Evolutionary conservation across 2,113 vertebrate species (phyloP).

Genomic region (Anhinga rufa): DNA sequence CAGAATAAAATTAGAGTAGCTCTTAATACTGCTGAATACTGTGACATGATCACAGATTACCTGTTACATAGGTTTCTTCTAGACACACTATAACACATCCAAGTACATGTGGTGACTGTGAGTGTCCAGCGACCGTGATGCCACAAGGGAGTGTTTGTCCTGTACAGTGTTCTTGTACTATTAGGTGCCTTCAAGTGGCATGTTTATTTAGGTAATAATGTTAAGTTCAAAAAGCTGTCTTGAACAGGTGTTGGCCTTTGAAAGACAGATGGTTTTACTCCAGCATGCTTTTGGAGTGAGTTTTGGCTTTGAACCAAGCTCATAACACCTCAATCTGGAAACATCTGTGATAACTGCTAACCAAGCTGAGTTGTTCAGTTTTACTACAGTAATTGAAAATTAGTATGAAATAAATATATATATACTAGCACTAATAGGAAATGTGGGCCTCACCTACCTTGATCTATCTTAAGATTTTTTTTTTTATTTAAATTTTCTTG

Average conservation of each 20-base stretch:
- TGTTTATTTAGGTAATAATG: neutral
- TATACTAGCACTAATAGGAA: neutral
- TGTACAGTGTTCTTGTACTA: neutral
- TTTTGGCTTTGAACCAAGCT: constrained; percentile 14
- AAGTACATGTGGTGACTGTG: neutral
- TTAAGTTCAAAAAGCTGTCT: neutral
- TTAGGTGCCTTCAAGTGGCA: neutral
- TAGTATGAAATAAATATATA: neutral
- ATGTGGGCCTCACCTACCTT: neutral
- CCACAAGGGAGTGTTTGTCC: neutral
- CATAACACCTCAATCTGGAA: neutral
- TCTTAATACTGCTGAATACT: neutral
- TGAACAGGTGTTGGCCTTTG: neutral
- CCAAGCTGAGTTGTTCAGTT: neutral
- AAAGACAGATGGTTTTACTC: constrained; percentile 7
- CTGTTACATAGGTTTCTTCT: neutral
- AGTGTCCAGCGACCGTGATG: neutral
- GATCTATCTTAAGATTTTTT: neutral
- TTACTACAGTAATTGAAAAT: neutral
- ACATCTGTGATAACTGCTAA: neutral
- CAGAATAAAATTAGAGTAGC: neutral
- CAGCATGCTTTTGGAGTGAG: neutral
- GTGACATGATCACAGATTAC: neutral
- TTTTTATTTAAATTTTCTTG: neutral
- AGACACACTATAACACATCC: neutral